phyloP scores from a whole-genome alignment of 1,140 invertebrate genomes.

The Planococcus citri region DNA sequence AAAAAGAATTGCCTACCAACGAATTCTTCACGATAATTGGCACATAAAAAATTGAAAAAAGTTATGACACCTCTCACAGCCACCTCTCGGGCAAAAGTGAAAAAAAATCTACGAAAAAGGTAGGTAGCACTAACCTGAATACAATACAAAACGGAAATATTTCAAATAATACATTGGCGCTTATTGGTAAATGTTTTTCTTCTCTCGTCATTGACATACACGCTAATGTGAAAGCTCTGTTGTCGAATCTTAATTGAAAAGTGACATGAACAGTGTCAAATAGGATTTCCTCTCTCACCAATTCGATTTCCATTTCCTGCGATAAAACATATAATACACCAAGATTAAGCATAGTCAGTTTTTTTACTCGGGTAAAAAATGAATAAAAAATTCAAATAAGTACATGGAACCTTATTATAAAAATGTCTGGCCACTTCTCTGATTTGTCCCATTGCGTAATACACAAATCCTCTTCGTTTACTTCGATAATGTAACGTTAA shows the following conservation, averaged over 20 bases:
- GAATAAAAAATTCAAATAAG: not conserved
- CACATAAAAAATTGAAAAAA: too few relatives aligned
- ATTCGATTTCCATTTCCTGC: constrained; percentile 80
- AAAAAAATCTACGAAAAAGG: too few relatives aligned
- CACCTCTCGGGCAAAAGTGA: too few relatives aligned
- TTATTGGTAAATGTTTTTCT: constrained; percentile 74
- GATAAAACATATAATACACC: constrained; percentile 10
- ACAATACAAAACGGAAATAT: constrained; percentile 97
- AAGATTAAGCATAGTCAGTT: not conserved
- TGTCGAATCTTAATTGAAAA: constrained; percentile 88
- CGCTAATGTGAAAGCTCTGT: constrained; percentile 68
- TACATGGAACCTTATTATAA: constrained; percentile 28
- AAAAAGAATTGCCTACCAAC: too few relatives aligned
- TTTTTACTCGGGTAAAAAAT: not conserved
- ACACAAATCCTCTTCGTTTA: constrained; percentile 80
- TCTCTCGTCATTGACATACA: constrained; percentile 68
- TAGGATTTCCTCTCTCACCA: constrained; percentile 69
- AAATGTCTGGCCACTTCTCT: constrained; percentile 46
- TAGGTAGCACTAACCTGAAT: constrained; percentile 56
- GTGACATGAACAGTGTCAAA: constrained; percentile 88
- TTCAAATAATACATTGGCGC: constrained; percentile 80
- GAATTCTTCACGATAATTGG: too few relatives aligned
- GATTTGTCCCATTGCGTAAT: constrained; percentile 95
- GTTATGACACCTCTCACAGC: too few relatives aligned
- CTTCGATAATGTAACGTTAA: constrained; percentile 86